A percentile compares a stretch with the other conserved stretches of the same genome.
phyloP scores from a whole-genome alignment of 2,888 invertebrate species.

The Quadriops clusia region DNA sequence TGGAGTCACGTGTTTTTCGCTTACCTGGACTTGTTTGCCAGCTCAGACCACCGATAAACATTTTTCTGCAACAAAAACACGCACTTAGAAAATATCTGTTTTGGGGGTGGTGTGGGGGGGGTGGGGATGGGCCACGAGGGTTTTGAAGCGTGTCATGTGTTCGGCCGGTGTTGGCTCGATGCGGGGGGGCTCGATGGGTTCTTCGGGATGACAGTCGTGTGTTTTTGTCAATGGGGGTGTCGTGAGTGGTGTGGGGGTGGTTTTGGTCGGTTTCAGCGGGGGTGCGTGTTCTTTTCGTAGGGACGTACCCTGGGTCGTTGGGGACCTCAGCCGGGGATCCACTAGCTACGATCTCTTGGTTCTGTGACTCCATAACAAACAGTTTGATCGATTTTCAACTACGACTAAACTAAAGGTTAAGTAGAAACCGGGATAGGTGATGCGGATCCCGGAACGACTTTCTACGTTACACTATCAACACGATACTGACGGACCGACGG shows the following conservation, averaged over 20 bases:
- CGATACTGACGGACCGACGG: constrained; percentile 46
- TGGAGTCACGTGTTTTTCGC: constrained; percentile 24
- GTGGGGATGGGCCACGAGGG: constrained; percentile 15
- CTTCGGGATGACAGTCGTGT: background rate
- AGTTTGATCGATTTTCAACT: constrained; percentile 29
- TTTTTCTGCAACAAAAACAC: constrained; percentile 81
- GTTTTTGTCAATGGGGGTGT: constrained; percentile 9
- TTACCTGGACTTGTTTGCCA: constrained; percentile 99
- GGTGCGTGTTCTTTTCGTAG: constrained; percentile 12
- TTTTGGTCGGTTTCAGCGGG: constrained; percentile 10
- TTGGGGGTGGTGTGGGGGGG: constrained; percentile 11
- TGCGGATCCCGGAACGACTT: constrained; percentile 47
- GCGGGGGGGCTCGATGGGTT: constrained; percentile 8
- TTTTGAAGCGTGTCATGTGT: constrained; percentile 16
- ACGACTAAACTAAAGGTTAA: constrained; percentile 38
- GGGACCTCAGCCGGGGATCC: constrained; percentile 82
- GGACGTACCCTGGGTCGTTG: constrained; percentile 83
- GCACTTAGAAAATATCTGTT: constrained; percentile 5
- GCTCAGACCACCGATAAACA: constrained; percentile 99
- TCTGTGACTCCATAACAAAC: constrained; percentile 58
- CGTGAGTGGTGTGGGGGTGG: background rate
- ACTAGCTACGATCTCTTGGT: constrained; percentile 63
- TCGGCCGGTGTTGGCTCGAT: constrained; percentile 8
- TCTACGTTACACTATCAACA: constrained; percentile 57
- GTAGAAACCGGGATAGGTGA: constrained; percentile 41